phyloP scores from a whole-genome alignment of 2,888 invertebrate species.

The Lepetodrilus schrolli region DNA sequence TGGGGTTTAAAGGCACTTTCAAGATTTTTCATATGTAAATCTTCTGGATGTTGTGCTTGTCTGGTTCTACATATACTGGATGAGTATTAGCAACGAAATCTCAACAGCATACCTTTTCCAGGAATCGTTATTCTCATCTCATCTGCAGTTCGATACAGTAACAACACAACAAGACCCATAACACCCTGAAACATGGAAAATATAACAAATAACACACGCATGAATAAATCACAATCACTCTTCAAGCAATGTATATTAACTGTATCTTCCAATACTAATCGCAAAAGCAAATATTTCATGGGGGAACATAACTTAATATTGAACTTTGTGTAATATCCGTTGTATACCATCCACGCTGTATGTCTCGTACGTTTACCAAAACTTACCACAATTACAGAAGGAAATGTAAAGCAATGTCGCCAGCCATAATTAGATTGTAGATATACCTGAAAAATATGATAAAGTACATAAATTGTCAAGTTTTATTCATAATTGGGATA shows the following conservation, averaged over 20 bases:
- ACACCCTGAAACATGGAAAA: slow-evolving; percentile 39
- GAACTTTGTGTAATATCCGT: background rate
- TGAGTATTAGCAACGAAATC: too few species aligned
- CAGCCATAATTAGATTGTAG: slow-evolving; percentile 74
- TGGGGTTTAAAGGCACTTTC: too few species aligned
- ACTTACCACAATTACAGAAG: slow-evolving; percentile 73
- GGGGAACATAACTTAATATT: background rate
- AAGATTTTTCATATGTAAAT: too few species aligned
- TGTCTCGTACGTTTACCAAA: too few species aligned
- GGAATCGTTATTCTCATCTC: slow-evolving; percentile 68
- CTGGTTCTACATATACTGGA: too few species aligned
- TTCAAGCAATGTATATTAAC: background rate
- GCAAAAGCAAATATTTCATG: too few species aligned
- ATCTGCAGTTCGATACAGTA: slow-evolving; percentile 65
- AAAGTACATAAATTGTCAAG: background rate
- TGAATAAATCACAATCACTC: background rate
- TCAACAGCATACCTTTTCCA: slow-evolving; percentile 62
- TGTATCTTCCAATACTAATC: background rate
- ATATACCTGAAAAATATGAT: slow-evolving; percentile 60
- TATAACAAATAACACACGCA: background rate
- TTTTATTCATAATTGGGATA: background rate
- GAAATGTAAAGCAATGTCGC: slow-evolving; percentile 73
- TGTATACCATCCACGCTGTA: too few species aligned
- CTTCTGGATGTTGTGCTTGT: too few species aligned
- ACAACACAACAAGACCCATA: slow-evolving; percentile 68